phyloP scores from a whole-genome alignment of 2,888 invertebrate genomes.

The Listrodromus nycthemerus region DNA sequence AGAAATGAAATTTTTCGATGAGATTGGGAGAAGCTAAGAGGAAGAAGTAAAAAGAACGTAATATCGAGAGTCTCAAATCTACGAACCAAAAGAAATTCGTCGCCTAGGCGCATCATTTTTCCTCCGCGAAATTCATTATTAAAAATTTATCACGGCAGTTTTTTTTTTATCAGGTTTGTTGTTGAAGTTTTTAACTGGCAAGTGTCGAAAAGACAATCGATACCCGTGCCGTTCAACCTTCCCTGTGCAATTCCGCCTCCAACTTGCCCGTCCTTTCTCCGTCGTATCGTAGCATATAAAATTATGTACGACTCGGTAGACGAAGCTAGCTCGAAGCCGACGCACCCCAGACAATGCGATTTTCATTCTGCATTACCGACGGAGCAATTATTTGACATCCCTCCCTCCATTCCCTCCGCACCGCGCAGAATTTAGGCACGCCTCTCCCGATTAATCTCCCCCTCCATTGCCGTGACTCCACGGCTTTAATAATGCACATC shows the following conservation, averaged over 20 bases:
- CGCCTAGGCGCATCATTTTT: not conserved
- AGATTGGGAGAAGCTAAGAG: too few species aligned
- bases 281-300: constrained; percentile 5
- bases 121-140: not conserved
- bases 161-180: too few species aligned
- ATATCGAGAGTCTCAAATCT: too few species aligned
- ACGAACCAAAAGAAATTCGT: too few species aligned
- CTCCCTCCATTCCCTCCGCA: not conserved
- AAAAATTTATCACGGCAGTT: too few species aligned
- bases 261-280: not conserved
- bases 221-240: not conserved
- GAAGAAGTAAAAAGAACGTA: too few species aligned
- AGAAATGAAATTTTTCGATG: too few species aligned
- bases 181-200: not conserved
- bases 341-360: constrained; percentile 51
- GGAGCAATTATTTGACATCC: constrained; percentile 43
- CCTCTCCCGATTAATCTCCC: constrained; percentile 54
- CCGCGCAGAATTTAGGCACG: constrained; percentile 31
- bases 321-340: not conserved
- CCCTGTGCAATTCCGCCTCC: not conserved
- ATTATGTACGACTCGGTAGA: constrained; percentile 30
- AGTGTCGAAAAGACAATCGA: not conserved
- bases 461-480: constrained; percentile 26
- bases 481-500: constrained; percentile 37
- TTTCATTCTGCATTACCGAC: constrained; percentile 31